Percentiles rank a stretch among this genome's conserved stretches.
phyloP scores from a whole-genome alignment of 2,888 invertebrate genomes.

The Melinopterus prodromus region DNA sequence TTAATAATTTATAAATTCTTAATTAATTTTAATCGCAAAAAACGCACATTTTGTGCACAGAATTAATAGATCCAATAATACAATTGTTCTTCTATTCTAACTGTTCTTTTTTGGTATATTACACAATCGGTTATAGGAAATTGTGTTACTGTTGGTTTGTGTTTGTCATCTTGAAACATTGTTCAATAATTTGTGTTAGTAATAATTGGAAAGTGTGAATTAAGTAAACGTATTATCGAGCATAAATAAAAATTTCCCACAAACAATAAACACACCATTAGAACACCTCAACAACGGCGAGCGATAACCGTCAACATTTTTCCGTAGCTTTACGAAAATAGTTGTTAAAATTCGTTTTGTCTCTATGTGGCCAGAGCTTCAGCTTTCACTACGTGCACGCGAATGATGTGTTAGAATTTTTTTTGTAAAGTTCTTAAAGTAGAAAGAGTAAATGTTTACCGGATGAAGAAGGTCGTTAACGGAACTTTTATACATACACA shows the following conservation, averaged over 20 bases:
- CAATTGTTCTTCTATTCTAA: no score
- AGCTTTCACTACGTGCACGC: neutral
- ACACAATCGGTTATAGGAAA: no score
- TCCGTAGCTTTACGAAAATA: neutral
- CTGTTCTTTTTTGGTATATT: no score
- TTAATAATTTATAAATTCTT: no score
- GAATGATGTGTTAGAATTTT: neutral
- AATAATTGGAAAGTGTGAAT: neutral
- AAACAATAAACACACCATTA: neutral
- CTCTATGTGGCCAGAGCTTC: neutral
- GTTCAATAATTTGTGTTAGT: no score
- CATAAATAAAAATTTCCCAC: neutral
- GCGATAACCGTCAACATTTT: neutral
- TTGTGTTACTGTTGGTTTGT: no score
- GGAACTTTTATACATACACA: neutral
- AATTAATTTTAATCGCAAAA: no score
- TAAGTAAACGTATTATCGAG: neutral
- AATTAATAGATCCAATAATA: no score
- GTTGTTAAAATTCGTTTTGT: neutral
- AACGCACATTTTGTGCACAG: no score
- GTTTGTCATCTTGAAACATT: no score
- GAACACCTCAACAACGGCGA: neutral
- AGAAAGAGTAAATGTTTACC: neutral
- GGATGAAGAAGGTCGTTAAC: neutral
- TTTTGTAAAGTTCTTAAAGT: constrained; percentile 4